Base-by-base conservation (phyloP, 2,113 vertebrate species). In the Rhagologus leucostigma region DNA sequence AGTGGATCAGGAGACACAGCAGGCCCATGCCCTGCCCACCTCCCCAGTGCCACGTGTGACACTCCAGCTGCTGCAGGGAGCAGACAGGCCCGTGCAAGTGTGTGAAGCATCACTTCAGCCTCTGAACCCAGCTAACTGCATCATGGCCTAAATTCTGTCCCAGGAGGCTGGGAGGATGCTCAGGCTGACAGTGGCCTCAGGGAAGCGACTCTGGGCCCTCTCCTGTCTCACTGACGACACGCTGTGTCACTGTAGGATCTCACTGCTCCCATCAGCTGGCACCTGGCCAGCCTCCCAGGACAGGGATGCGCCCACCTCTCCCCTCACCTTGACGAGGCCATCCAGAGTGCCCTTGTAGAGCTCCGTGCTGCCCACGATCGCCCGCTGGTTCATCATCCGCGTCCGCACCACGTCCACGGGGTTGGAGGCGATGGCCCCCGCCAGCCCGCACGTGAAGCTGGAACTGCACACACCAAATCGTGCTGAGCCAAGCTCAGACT, bases 371-470 rank as follows among this genome's bases (percentile, higher is more conserved):
- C 97, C 98, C 96, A 97, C 97, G 4, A 98, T 97, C 1, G 97
- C 98, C 23, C 98, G 98, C 98, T 99, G 99, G 98, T 99, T 99
- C 99, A 99, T 99, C 99, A 99, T 99, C 46, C 99, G 98, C 1
- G 99, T 99, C 84, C 99, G 98, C 50, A 99, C 99, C 49, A 99
- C 99, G 5, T 99, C 99, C 92, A 99, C 98, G 0, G 99, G 99
- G 96, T 99, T 99, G 73, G 99, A 99, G 52, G 99, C 98, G 37
- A 99, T 78, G 85, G 99, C 99, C 14, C 99, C 99, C 0, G 99
- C 99, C 92, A 99, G 98, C 41, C 99, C 99, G 1, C 99, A 99
- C 0, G 98, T 98, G 82, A 99, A 99, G 87, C 99, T 99, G 91
- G 99, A 99, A 90, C 99, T 99, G 78, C 14, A 64, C 16, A 49